Evolutionary conservation across 2,888 invertebrate genomes (phyloP).

Genomic region (Oxyscelio sp.): DNA sequence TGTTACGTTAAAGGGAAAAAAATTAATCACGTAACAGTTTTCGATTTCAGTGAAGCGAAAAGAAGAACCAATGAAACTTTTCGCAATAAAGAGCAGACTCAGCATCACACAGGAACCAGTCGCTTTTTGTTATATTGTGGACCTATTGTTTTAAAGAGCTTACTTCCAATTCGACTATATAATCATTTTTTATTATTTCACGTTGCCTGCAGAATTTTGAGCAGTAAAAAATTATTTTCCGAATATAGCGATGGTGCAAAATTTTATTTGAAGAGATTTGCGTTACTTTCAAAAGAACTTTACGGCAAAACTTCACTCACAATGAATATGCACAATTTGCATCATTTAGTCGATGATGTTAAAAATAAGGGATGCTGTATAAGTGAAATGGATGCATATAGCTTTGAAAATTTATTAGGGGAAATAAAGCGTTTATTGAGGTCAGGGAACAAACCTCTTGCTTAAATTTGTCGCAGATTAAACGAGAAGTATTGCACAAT

Average conservation of each 20-base stretch:
- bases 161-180: not conserved
- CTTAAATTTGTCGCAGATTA: not conserved
- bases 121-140: not conserved
- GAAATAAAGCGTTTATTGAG: not conserved
- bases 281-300: not conserved
- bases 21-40: not conserved
- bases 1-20: slow-evolving; percentile 1
- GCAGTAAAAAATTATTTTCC: not conserved
- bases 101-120: slow-evolving; percentile 1
- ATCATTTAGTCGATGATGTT: not conserved
- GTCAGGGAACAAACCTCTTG: slow-evolving; percentile 10
- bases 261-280: not conserved
- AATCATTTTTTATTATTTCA: not conserved
- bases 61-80: slow-evolving; percentile 6
- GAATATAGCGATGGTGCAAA: not conserved
- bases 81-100: not conserved
- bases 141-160: not conserved
- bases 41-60: not conserved
- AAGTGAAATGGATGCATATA: not conserved
- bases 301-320: not conserved
- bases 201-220: not conserved
- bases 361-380: not conserved
- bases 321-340: not conserved
- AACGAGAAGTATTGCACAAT: not conserved
- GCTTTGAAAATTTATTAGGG: not conserved